Evolutionary conservation across 2,888 invertebrate species (phyloP).

Genomic region (Heliconius ethilla): DNA sequence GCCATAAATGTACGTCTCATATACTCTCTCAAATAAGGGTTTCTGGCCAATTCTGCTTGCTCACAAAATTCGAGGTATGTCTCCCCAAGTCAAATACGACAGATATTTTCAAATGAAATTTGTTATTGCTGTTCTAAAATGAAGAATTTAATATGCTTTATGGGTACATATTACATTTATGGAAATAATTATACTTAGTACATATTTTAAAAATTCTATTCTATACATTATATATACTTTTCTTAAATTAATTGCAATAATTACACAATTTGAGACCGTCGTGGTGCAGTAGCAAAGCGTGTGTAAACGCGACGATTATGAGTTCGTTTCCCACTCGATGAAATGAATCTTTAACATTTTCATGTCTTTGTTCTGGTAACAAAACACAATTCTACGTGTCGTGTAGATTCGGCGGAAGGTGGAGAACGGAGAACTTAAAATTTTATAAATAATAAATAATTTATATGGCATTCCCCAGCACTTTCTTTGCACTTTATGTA

Average conservation of each 20-base stretch:
- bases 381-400: neutral
- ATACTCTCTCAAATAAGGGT: neutral
- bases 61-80: conserved; percentile 6
- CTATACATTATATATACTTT: neutral
- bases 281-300: neutral
- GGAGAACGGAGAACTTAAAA: no score
- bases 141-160: conserved; percentile 10
- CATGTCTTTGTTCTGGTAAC: neutral
- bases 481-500: neutral
- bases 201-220: neutral
- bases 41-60: neutral
- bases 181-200: neutral
- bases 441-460: no score
- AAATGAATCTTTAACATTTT: neutral
- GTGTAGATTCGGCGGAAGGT: no score
- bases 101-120: conserved; percentile 14
- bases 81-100: neutral
- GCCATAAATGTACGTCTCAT: no score
- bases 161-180: conserved; percentile 11
- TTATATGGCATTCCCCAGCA: no score
- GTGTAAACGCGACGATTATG: neutral
- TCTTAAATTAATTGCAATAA: neutral
- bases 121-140: conserved; percentile 7
- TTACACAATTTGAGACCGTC: neutral
- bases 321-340: neutral